Evolutionary conservation across 2,888 invertebrate species (phyloP), one percentile per base, ranked within the genome.

Genomic region (Stictocephala bisonia): DNA sequence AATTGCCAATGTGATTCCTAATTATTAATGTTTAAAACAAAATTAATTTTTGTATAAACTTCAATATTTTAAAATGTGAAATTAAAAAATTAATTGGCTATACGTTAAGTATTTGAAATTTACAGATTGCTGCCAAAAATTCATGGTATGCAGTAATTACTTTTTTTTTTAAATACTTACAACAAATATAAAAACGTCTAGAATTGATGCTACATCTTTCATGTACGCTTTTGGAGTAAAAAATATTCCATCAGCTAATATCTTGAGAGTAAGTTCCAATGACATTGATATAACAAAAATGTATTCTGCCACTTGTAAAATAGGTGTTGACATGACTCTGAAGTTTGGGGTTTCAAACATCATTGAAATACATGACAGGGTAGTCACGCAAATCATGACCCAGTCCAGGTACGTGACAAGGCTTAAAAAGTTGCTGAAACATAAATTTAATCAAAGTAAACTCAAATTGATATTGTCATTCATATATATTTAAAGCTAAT

Each of bases 161-260:
- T 11, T 35, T 11, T 9, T 9, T 35, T 35, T 35, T 6, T 35
- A 7, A 7, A 27, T 22, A 86, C 90, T 87, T 84, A 98, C 99
- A 79, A 95, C 90, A 83, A 97, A 99, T 80, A 99, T 99, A 82
- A 99, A 99, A 9, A 99, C 93, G 83, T 99, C 99, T 79, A 99
- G 86, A 13, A 97, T 91, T 0, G 99, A 97, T 20, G 98, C 97
- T 20, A 97, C 96, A 83, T 99, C 99, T 85, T 97, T 95, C 44
- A 99, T 93, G 79, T 99, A 95, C 0, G 99, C 99, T 84, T 99
- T 99, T 0, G 99, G 99, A 0, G 99, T 99, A 83, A 99, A 99
- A 83, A 99, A 96, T 40, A 99, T 86, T 0, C 99, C 99, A 84
- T 99, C 97, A 0, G 99, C 98, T 70, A 99, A 85, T 75, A 99